Conservation (phyloP, 1,140 invertebrate species). For the Calephelis nemesis region DNA sequence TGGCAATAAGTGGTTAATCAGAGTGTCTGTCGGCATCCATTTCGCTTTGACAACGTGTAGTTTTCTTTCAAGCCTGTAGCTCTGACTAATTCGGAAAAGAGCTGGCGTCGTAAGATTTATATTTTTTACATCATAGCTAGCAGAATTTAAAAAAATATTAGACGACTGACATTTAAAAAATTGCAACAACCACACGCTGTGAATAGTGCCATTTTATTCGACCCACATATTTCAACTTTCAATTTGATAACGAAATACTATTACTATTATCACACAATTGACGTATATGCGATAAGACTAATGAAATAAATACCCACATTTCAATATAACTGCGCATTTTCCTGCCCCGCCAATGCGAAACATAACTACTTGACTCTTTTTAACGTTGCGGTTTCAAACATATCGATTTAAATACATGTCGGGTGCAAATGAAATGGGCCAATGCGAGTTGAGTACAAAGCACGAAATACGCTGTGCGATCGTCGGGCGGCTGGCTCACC, state of each 20-base stretch:
- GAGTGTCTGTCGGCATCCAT: too few relatives aligned
- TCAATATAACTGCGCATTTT: conserved; percentile 11
- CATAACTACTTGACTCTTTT: background rate
- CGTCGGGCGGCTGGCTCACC: background rate
- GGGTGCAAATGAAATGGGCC: conserved; percentile 3
- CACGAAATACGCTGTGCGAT: background rate
- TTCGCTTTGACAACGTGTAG: too few relatives aligned
- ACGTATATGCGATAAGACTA: background rate
- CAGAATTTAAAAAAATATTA: too few relatives aligned
- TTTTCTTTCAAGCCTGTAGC: too few relatives aligned
- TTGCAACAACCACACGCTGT: background rate
- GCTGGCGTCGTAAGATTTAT: too few relatives aligned
- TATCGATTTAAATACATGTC: conserved; percentile 10
- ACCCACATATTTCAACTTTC: background rate
- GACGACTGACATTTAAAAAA: too few relatives aligned
- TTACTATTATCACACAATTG: background rate
- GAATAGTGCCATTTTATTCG: background rate
- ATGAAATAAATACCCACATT: conserved; percentile 7
- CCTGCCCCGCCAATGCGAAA: background rate
- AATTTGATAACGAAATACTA: background rate
- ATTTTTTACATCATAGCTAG: too few relatives aligned
- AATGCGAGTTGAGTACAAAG: background rate
- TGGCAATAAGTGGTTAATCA: too few relatives aligned
- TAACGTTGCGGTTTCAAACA: conserved; percentile 9
- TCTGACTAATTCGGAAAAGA: too few relatives aligned